Percentiles rank a stretch among this genome's conserved stretches.
phyloP scores from a whole-genome alignment of 2,888 invertebrate genomes.

The Pediacus dermestoides region DNA sequence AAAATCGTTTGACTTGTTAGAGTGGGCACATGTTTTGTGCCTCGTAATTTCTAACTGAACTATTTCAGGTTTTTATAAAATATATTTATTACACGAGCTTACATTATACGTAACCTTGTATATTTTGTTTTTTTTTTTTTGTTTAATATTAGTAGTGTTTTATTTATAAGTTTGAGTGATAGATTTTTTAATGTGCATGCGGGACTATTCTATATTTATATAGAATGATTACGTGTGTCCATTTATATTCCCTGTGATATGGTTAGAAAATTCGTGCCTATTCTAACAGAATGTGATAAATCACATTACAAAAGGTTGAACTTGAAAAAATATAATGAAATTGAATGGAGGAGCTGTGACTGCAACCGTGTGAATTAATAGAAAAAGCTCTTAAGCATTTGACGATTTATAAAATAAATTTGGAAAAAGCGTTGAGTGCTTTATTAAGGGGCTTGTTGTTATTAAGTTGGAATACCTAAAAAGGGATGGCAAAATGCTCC shows the following conservation, averaged over 20 bases:
- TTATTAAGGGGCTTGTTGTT: constrained; percentile 21
- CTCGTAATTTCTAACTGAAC: constrained; percentile 26
- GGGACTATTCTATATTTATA: constrained; percentile 14
- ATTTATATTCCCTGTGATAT: constrained; percentile 38
- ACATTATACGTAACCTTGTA: constrained; percentile 21
- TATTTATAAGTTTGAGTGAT: constrained; percentile 27
- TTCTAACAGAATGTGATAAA: constrained; percentile 42
- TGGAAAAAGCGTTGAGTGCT: too few species aligned
- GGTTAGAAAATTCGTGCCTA: constrained; percentile 46
- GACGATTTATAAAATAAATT: background rate
- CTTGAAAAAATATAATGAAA: constrained; percentile 12
- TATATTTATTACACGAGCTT: constrained; percentile 19
- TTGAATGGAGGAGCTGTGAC: constrained; percentile 46
- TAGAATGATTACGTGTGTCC: constrained; percentile 19
- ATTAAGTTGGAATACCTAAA: constrained; percentile 30
- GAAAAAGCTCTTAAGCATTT: constrained; percentile 1
- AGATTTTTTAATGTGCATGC: constrained; percentile 20
- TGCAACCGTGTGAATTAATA: constrained; percentile 43
- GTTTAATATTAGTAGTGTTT: constrained; percentile 10
- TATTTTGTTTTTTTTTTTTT: constrained; percentile 20
- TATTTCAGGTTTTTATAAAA: constrained; percentile 22
- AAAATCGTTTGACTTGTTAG: constrained; percentile 30
- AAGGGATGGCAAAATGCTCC: constrained; percentile 48
- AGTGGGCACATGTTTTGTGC: constrained; percentile 43
- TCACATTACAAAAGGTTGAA: constrained; percentile 34